phyloP scores from a whole-genome alignment of 2,113 vertebrate species.

The Pithys albifrons region DNA sequence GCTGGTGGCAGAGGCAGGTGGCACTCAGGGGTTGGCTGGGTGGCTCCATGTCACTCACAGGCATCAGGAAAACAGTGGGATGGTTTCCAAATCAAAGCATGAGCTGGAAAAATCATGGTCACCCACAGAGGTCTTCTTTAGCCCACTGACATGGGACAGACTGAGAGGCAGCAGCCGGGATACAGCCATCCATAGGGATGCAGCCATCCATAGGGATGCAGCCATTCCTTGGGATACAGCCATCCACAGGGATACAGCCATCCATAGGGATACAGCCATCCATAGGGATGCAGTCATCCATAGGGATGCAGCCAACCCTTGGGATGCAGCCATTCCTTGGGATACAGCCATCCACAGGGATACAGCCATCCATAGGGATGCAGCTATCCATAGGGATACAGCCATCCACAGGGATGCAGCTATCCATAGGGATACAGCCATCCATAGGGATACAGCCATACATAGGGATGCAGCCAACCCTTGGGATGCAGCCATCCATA shows the following conservation, averaged over 20 bases:
- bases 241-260: not conserved
- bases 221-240: not conserved
- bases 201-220: not conserved
- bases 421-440: not conserved
- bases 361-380: not conserved
- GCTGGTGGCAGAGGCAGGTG: not conserved
- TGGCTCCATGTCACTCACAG: rapidly evolving
- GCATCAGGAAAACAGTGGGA: not conserved
- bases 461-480: not conserved
- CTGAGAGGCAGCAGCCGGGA: not conserved
- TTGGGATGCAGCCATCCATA: not conserved
- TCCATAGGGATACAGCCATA: not conserved
- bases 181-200: not conserved
- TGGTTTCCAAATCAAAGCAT: not conserved
- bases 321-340: not conserved
- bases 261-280: not conserved
- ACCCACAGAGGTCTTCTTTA: not conserved
- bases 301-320: too few relatives aligned
- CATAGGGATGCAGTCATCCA: not conserved
- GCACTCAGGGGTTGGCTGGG: not conserved
- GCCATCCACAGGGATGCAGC: too few relatives aligned
- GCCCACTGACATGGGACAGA: not conserved
- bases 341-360: not conserved
- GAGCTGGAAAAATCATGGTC: not conserved
- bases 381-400: not conserved